phyloP scores from a whole-genome alignment of 1,140 invertebrate genomes.

The Drosophila lowei region DNA sequence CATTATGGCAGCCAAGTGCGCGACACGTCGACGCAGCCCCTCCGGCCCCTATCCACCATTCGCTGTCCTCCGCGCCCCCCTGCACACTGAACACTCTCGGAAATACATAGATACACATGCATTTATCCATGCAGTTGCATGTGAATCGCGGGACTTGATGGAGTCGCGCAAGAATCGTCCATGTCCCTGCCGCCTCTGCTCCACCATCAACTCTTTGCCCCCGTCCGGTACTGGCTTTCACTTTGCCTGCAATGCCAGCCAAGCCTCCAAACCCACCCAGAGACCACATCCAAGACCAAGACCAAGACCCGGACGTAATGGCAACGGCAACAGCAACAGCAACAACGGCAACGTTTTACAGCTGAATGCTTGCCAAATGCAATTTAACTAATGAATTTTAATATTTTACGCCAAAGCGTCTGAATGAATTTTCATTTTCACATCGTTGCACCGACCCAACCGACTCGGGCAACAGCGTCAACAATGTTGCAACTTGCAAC shows the following conservation, averaged over 20 bases:
- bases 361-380: constrained; percentile 81
- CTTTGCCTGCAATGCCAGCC: constrained; percentile 26
- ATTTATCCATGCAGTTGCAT: constrained; percentile 32
- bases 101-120: constrained; percentile 37
- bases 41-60: neutral
- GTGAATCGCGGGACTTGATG: constrained; percentile 18
- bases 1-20: constrained; percentile 76
- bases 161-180: constrained; percentile 38
- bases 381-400: constrained; percentile 83
- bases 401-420: constrained; percentile 80
- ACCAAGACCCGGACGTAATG: constrained; percentile 46
- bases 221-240: constrained; percentile 44
- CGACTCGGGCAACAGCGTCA: constrained; percentile 42
- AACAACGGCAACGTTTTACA: constrained; percentile 66
- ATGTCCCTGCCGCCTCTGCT: neutral
- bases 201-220: constrained; percentile 8
- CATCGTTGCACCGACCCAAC: constrained; percentile 79
- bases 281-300: constrained; percentile 22
- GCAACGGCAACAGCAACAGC: constrained; percentile 24
- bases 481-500: constrained; percentile 49
- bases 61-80: neutral
- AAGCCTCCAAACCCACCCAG: constrained; percentile 50
- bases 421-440: constrained; percentile 82
- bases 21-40: constrained; percentile 57
- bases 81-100: constrained; percentile 12